A percentile compares a stretch with the other conserved stretches of the same genome.
Conservation (phyloP, 1,140 invertebrate species). For the Mya arenaria region DNA sequence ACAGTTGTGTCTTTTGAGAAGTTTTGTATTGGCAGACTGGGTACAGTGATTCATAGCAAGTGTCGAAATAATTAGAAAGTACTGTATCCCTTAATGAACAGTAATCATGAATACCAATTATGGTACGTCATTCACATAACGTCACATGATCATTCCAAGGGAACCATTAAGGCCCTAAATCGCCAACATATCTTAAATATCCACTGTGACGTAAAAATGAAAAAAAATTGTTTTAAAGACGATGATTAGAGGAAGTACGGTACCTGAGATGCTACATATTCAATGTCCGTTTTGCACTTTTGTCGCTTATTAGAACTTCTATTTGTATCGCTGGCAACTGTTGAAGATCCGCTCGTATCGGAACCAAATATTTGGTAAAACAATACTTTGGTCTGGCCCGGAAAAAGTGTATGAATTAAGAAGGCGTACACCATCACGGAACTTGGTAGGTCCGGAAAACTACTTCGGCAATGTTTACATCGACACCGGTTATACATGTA, state of each 20-base stretch:
- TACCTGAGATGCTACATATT: conserved; percentile 65
- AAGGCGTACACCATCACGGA: conserved; percentile 72
- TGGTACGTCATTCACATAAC: background rate
- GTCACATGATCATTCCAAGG: background rate
- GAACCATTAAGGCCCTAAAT: background rate
- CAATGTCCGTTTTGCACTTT: conserved; percentile 55
- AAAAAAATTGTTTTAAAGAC: background rate
- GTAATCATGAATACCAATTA: background rate
- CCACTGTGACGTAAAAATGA: background rate
- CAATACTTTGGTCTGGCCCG: conserved; percentile 64
- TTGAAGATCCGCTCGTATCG: conserved; percentile 2
- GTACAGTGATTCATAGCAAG: too few species aligned
- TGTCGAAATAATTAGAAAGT: too few species aligned
- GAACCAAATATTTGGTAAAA: conserved; percentile 64
- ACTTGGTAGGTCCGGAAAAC: conserved; percentile 23
- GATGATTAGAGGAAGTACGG: background rate
- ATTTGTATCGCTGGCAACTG: background rate
- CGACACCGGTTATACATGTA: conserved; percentile 44
- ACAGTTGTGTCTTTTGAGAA: too few species aligned
- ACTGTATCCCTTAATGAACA: background rate
- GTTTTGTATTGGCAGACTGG: too few species aligned
- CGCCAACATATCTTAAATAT: background rate
- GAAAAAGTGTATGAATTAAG: conserved; percentile 70
- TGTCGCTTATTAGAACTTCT: background rate
- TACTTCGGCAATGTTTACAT: conserved; percentile 7